phyloP scores from a whole-genome alignment of 2,797 vertebrate species.

The Percopsis omiscomaycus region DNA sequence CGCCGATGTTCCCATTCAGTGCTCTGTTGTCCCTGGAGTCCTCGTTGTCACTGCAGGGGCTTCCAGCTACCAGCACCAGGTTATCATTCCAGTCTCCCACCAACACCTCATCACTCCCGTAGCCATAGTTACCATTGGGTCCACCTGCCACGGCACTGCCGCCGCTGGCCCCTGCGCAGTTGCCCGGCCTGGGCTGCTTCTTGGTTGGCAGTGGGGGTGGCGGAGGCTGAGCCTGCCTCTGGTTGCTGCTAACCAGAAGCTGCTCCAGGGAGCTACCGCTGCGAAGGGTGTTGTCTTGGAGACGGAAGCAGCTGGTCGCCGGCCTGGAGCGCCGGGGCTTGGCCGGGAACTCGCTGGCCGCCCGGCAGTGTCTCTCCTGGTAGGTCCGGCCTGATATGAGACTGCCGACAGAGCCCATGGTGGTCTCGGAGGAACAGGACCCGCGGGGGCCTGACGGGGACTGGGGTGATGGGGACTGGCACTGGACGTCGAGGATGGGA shows the following conservation, averaged over 20 bases:
- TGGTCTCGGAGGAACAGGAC: constrained; percentile 44
- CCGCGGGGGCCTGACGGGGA: constrained; percentile 55
- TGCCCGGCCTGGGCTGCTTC: constrained; percentile 76
- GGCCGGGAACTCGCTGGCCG: constrained; percentile 73
- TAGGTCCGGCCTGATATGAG: constrained; percentile 90
- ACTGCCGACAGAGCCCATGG: constrained; percentile 97
- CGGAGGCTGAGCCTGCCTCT: constrained; percentile 33
- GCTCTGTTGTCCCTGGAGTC: constrained; percentile 83
- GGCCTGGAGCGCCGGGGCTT: constrained; percentile 78
- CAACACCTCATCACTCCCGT: constrained; percentile 81
- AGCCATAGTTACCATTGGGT: constrained; percentile 77
- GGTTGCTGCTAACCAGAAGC: constrained; percentile 77
- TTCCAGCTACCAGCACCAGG: constrained; percentile 72
- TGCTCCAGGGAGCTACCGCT: constrained; percentile 85
- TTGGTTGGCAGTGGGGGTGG: constrained; percentile 80
- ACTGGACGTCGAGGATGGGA: constrained; percentile 76
- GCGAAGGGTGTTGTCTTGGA: constrained; percentile 75
- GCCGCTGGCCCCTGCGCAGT: constrained; percentile 32
- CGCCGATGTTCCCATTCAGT: constrained; percentile 82
- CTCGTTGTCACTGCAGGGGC: constrained; percentile 88
- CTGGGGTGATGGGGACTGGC: constrained; percentile 59
- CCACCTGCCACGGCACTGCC: constrained; percentile 23
- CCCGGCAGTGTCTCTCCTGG: constrained; percentile 82
- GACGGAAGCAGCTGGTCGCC: constrained; percentile 82
- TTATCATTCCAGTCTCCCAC: constrained; percentile 85